phyloP scores from a whole-genome alignment of 2,797 vertebrate species.

The Rhinella marina region DNA sequence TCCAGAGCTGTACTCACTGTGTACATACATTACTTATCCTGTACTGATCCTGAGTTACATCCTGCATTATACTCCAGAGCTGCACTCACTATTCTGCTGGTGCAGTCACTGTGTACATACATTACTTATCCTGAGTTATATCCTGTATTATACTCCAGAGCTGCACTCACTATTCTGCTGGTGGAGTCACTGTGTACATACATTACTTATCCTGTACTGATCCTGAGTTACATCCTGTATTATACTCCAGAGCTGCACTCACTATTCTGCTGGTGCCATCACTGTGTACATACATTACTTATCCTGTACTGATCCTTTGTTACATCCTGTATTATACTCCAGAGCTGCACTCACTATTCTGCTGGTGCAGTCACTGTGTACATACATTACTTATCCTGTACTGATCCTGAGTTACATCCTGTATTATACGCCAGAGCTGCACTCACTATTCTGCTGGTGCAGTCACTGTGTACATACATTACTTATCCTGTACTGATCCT shows the following conservation, averaged over 20 bases:
- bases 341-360: slow-evolving; percentile 4
- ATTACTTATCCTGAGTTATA: not conserved
- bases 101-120: slow-evolving; percentile 10
- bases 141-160: slow-evolving; percentile 6
- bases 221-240: not conserved
- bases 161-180: not conserved
- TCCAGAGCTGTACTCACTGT: not conserved
- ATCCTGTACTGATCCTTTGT: too few species aligned
- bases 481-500: not conserved
- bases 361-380: slow-evolving; percentile 1
- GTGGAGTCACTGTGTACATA: not conserved
- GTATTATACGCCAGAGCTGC: slow-evolving; percentile 8
- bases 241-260: slow-evolving; percentile 1
- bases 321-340: not conserved
- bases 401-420: not conserved
- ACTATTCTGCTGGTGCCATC: not conserved
- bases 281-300: not conserved
- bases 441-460: not conserved
- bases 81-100: slow-evolving; percentile 4
- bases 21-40: slow-evolving; percentile 8
- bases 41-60: not conserved
- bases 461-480: not conserved
- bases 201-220: not conserved
- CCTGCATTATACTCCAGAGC: not conserved
- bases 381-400: not conserved